phyloP scores from a whole-genome alignment of 2,888 invertebrate species.

The Parochlus steinenii region DNA sequence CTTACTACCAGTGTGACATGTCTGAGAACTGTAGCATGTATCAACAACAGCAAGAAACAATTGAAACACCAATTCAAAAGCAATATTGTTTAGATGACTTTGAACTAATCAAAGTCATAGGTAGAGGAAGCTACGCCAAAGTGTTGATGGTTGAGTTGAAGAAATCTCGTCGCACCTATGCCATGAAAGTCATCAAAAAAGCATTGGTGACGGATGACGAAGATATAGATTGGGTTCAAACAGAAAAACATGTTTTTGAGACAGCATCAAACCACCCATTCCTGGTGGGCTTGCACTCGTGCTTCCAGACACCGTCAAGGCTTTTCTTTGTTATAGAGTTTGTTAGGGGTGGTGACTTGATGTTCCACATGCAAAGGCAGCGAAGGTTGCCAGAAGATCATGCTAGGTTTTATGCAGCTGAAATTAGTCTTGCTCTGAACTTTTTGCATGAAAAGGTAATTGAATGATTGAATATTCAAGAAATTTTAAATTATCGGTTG shows the following conservation, averaged over 20 bases:
- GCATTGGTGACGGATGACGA: slow-evolving; percentile 91
- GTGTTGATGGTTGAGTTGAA: slow-evolving; percentile 89
- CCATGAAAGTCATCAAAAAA: slow-evolving; percentile 97
- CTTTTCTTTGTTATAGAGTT: slow-evolving; percentile 95
- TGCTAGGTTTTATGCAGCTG: slow-evolving; percentile 88
- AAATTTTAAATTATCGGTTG: background rate
- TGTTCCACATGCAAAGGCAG: slow-evolving; percentile 96
- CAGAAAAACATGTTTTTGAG: slow-evolving; percentile 95
- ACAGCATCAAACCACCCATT: slow-evolving; percentile 96
- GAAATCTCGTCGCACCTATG: slow-evolving; percentile 81
- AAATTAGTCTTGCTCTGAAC: slow-evolving; percentile 86
- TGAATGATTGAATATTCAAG: background rate
- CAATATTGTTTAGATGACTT: slow-evolving; percentile 84
- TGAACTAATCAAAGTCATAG: slow-evolving; percentile 85
- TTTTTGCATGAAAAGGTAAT: slow-evolving; percentile 80
- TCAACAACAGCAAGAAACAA: slow-evolving; percentile 10
- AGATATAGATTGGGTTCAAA: slow-evolving; percentile 84
- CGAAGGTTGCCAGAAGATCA: slow-evolving; percentile 84
- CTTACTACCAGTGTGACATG: slow-evolving; percentile 29
- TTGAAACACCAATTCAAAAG: slow-evolving; percentile 37
- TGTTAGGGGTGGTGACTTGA: slow-evolving; percentile 82
- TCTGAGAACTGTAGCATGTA: slow-evolving; percentile 15
- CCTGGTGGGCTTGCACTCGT: slow-evolving; percentile 89
- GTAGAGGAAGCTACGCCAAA: slow-evolving; percentile 91
- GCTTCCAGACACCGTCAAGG: slow-evolving; percentile 86